phyloP scores from a whole-genome alignment of 2,797 vertebrate genomes.

The Melanotaenia boesemani region DNA sequence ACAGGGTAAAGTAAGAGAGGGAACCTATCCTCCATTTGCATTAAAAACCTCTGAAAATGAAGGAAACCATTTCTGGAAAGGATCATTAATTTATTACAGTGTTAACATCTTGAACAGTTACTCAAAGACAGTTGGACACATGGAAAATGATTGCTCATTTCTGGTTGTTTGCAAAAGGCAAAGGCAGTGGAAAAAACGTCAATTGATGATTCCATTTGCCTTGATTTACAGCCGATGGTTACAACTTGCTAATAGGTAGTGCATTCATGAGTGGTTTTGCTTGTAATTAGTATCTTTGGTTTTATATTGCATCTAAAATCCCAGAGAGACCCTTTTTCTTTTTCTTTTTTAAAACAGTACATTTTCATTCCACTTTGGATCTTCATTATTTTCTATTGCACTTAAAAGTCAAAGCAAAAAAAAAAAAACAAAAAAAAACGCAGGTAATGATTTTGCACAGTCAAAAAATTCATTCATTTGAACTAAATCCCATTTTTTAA shows the following conservation, averaged over 20 bases:
- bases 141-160: slow-evolving; percentile 53
- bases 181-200: slow-evolving; percentile 21
- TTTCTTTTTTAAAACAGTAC: background rate
- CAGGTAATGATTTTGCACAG: slow-evolving; percentile 3
- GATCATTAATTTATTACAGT: slow-evolving; percentile 44
- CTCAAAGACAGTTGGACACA: background rate
- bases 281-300: slow-evolving; percentile 27
- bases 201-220: slow-evolving; percentile 29
- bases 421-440: background rate
- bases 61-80: slow-evolving; percentile 37
- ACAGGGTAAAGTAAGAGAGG: slow-evolving; percentile 31
- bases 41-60: slow-evolving; percentile 38
- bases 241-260: slow-evolving; percentile 46
- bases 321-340: background rate
- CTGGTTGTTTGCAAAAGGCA: slow-evolving; percentile 36
- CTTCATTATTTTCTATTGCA: slow-evolving; percentile 14
- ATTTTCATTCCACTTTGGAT: background rate
- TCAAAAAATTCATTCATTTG: background rate
- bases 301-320: slow-evolving; percentile 11
- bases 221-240: slow-evolving; percentile 31
- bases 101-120: slow-evolving; percentile 55
- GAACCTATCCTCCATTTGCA: slow-evolving; percentile 57
- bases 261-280: slow-evolving; percentile 9
- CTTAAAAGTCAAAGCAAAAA: background rate
- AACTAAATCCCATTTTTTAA: background rate